Percentiles rank a stretch among this genome's conserved stretches.
Evolutionary conservation across 2,888 invertebrate species (phyloP).

Genomic region (Agriotes lineatus): DNA sequence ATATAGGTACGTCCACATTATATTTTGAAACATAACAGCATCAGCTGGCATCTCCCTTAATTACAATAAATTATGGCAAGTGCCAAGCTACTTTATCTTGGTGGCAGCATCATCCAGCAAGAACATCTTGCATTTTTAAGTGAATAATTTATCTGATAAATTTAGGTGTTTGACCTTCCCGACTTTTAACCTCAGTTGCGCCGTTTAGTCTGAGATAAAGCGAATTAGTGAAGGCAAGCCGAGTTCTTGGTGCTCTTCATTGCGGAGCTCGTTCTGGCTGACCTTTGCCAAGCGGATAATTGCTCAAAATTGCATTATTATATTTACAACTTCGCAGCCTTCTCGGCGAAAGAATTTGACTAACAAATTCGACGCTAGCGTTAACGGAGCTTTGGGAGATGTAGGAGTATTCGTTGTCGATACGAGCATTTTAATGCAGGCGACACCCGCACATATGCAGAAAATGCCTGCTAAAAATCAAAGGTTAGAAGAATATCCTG

Average conservation of each 20-base stretch:
- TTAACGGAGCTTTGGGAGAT: neutral
- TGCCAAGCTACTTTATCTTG: no score
- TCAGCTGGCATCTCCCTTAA: no score
- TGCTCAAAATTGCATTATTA: neutral
- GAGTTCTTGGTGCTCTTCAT: neutral
- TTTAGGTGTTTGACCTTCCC: conserved; percentile 40
- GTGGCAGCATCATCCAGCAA: no score
- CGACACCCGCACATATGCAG: conserved; percentile 5
- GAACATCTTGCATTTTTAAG: neutral
- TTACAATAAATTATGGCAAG: neutral
- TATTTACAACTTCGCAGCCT: neutral
- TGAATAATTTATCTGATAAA: conserved; percentile 27
- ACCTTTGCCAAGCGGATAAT: neutral
- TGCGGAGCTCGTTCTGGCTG: neutral
- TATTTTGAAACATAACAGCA: no score
- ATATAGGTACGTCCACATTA: no score
- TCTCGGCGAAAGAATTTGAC: neutral
- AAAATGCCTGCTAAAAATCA: neutral
- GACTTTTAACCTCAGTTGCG: conserved; percentile 30
- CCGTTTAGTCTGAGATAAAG: conserved; percentile 4
- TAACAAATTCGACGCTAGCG: neutral
- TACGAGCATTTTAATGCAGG: neutral
- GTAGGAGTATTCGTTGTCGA: neutral
- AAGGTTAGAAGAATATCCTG: conserved; percentile 9
- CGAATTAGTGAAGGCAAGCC: neutral